Evolutionary conservation across 2,797 vertebrate genomes (phyloP).

Genomic region (Nannoperca australis): DNA sequence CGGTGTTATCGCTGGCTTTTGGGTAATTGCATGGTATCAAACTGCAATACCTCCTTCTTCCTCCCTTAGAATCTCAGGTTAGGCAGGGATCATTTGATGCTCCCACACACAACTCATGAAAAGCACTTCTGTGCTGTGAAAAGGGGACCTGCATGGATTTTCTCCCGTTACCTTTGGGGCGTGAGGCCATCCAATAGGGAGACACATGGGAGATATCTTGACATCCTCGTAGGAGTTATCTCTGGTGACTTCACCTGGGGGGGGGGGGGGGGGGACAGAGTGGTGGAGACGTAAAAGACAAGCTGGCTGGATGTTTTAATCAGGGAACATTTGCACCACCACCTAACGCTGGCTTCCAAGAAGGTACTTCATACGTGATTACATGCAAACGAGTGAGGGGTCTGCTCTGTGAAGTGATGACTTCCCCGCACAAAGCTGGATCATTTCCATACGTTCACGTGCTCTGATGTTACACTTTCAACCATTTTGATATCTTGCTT

Average conservation of each 20-base stretch:
- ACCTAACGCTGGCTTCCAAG: background rate
- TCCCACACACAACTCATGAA: background rate
- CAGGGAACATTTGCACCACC: background rate
- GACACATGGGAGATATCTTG: constrained; percentile 85
- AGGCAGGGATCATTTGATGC: background rate
- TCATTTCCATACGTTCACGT: background rate
- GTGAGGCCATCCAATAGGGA: constrained; percentile 83
- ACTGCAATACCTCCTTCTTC: constrained; percentile 15
- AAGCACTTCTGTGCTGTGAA: constrained; percentile 6
- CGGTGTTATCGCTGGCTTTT: constrained; percentile 9
- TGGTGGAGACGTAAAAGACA: constrained; percentile 31
- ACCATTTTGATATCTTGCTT: background rate
- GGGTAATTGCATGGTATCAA: constrained; percentile 9
- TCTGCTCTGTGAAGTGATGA: background rate
- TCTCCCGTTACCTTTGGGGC: constrained; percentile 84
- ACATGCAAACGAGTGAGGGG: background rate
- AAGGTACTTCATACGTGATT: background rate
- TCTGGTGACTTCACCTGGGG: constrained; percentile 85
- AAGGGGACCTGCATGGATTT: background rate
- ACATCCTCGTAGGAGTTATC: constrained; percentile 93
- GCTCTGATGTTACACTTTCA: background rate
- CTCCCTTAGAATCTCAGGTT: constrained; percentile 9
- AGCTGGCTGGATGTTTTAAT: background rate
- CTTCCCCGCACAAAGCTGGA: background rate
- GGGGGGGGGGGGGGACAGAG: constrained; percentile 15